These are phyloP conservation scores for Sinella curviseta DNA, from an alignment of 1,140 invertebrate species.

Conservation along the genomic window DNA sequence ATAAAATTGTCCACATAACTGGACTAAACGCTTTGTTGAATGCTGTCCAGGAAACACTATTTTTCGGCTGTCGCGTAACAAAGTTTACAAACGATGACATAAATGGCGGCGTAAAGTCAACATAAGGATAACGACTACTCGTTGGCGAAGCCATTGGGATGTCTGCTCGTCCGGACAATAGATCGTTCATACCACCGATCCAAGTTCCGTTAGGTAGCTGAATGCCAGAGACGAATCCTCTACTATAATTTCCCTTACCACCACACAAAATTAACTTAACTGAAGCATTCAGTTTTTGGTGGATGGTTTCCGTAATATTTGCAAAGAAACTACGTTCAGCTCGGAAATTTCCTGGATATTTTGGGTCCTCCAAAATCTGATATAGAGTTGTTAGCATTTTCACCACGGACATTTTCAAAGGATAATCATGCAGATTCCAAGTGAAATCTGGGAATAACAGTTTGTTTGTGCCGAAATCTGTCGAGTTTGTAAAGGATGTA, in stretches of 20 bases:
- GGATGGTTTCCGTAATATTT: no score
- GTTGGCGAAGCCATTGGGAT: not conserved
- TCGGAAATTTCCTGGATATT: not conserved
- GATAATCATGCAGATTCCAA: not conserved
- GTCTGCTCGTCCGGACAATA: not conserved
- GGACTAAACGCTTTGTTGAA: not conserved
- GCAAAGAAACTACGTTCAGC: no score
- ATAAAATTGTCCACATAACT: not conserved
- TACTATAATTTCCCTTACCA: not conserved
- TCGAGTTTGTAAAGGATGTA: no score
- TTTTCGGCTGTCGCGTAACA: not conserved
- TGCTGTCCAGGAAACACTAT: not conserved
- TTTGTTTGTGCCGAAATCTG: no score
- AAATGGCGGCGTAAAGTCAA: not conserved
- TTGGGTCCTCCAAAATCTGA: not conserved
- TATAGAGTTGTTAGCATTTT: not conserved
- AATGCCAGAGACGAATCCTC: not conserved
- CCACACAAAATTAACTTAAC: not conserved
- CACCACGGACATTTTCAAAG: not conserved
- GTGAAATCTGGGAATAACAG: conserved; percentile 5
- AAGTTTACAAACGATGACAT: not conserved
- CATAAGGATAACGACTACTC: not conserved
- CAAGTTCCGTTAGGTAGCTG: not conserved
- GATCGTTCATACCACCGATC: not conserved
- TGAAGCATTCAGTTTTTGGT: no score